Evolutionary conservation across 2,113 vertebrate genomes (phyloP), one percentile per base, ranked within the genome.

Genomic region (Hucho hucho): DNA sequence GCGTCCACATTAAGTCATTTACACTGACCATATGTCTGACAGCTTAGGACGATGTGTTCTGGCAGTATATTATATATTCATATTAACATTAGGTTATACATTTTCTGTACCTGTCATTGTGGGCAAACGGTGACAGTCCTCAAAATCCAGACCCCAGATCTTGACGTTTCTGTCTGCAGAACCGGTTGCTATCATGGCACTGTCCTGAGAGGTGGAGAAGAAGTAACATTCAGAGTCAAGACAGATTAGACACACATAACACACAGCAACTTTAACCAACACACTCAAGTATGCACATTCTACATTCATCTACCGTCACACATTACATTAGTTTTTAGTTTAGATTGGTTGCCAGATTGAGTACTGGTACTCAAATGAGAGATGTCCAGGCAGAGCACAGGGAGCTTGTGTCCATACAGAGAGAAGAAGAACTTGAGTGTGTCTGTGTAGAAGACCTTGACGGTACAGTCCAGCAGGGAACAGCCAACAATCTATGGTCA

Each of bases 81-180:
- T 63, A 20, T 61, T 61, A 61, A 37, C 7, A 37, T 43, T 43
- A 43, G 37, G 37, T 12, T 43, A 43, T 43, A 43, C 9, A 43
- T 53, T 61, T 61, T 22, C 58, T 61, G 58, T 75, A 98, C 98
- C 97, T 99, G 95, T 99, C 97, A 3, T 98, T 96, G 0, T 99
- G 98, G 24, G 96, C 98, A 81, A 99, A 99, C 83, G 94, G 83
- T 99, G 98, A 81, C 98, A 99, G 87, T 99, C 97, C 9, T 97
- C 98, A 4, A 99, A 99, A 86, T 99, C 97, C 90, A 99, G 79
- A 66, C 98, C 97, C 98, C 98, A 99, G 71, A 99, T 95, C 85
- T 99, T 99, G 82, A 99, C 95, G 12, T 98, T 98, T 66, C 97
- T 93, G 84, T 99, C 98, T 2, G 97, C 97, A 7, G 98, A 99